Conservation (phyloP, 2,888 invertebrate species). For the Taphrorychus bicolor region DNA sequence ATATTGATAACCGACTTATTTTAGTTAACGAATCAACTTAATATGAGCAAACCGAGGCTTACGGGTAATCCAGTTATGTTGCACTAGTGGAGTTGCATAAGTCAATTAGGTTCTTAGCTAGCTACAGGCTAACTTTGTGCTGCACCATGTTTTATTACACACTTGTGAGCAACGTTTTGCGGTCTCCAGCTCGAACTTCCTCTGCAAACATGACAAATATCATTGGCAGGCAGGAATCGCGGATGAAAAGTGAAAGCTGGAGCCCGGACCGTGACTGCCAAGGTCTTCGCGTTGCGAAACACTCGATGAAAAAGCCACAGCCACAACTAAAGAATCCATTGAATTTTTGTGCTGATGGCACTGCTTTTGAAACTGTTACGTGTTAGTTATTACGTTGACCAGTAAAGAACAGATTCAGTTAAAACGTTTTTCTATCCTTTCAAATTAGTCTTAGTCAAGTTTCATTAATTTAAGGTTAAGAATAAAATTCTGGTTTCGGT, state of each 20-base stretch:
- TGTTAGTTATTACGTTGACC: too few relatives aligned
- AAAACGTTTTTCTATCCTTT: too few relatives aligned
- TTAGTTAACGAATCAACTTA: neutral
- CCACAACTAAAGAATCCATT: neutral
- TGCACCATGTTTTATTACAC: neutral
- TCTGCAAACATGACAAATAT: neutral
- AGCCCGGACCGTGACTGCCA: conserved; percentile 20
- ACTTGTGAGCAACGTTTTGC: neutral
- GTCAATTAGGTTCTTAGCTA: conserved; percentile 20
- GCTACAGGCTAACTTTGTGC: neutral
- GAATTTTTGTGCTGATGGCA: neutral
- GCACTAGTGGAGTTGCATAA: conserved; percentile 40
- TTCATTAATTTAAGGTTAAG: too few relatives aligned
- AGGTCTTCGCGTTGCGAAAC: conserved; percentile 26
- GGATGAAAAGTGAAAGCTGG: conserved; percentile 27
- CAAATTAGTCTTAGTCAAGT: too few relatives aligned
- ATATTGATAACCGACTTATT: neutral
- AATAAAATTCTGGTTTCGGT: too few relatives aligned
- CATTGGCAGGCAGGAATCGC: conserved; percentile 16
- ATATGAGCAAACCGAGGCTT: neutral
- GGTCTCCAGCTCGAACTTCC: neutral
- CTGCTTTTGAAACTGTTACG: too few relatives aligned
- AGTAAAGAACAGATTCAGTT: neutral
- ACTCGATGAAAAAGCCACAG: neutral
- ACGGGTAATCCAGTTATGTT: conserved; percentile 31